phyloP scores from a whole-genome alignment of 2,797 vertebrate genomes.

The Poecilia picta region DNA sequence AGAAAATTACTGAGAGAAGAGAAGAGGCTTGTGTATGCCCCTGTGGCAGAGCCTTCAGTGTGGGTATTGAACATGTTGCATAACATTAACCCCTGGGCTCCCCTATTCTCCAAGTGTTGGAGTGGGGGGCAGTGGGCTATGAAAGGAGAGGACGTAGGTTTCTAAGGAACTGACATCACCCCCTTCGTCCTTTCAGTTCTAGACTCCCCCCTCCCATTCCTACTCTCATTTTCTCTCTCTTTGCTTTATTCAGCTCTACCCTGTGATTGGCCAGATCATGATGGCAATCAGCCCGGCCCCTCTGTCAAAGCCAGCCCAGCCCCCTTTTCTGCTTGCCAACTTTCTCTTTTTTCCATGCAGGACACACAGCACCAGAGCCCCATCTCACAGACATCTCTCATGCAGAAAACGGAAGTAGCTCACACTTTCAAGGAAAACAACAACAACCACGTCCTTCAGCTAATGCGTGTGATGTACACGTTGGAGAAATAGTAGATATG shows the following conservation, averaged over 20 bases:
- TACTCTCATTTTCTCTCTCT: slow-evolving; percentile 70
- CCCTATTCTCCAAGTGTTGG: slow-evolving; percentile 75
- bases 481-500: slow-evolving; percentile 6
- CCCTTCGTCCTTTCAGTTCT: slow-evolving; percentile 67
- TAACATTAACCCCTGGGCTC: slow-evolving; percentile 86
- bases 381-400: slow-evolving; percentile 55
- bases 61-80: slow-evolving; percentile 81
- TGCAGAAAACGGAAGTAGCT: slow-evolving; percentile 60
- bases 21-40: slow-evolving; percentile 64
- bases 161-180: slow-evolving; percentile 86
- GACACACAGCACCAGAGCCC: slow-evolving; percentile 50
- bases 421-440: slow-evolving; percentile 50
- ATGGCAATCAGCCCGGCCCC: slow-evolving; percentile 81
- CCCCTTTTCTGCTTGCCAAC: slow-evolving; percentile 35
- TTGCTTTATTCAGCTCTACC: slow-evolving; percentile 75
- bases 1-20: neutral
- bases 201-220: slow-evolving; percentile 62
- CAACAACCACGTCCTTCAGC: slow-evolving; percentile 14
- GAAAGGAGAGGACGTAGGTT: slow-evolving; percentile 69
- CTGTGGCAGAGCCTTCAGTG: slow-evolving; percentile 69
- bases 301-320: slow-evolving; percentile 69
- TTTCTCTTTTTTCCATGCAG: slow-evolving; percentile 52
- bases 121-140: slow-evolving; percentile 50
- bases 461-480: neutral
- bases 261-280: slow-evolving; percentile 82